Base-by-base conservation (phyloP, 2,888 invertebrate species). In the Ennomos erosarius region DNA sequence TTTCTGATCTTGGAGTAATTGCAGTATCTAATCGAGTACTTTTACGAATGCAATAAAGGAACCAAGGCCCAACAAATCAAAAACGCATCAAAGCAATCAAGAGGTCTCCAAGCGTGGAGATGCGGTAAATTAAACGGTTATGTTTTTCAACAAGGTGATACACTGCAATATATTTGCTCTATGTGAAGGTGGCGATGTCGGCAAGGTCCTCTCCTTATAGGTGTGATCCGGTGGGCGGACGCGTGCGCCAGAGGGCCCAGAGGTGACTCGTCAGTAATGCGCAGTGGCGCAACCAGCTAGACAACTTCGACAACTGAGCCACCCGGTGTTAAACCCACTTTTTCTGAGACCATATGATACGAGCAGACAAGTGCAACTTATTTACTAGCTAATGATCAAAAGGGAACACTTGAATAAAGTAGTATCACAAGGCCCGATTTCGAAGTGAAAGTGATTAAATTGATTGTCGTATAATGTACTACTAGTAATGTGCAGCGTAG, bases 121-220 rank as follows among this genome's bases (percentile, higher is more conserved):
- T 79, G 74, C 71, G 77, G 77, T 70, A 67, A 83, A 84, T 82
- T 76, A 84, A n/a, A 78, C 78, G 69, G 55, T 68, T 77, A 73
- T 77, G 75, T 82, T 37, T 55, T 79, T 70, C 62, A 64, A 67
- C 79, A 81, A 81, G 79, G 81, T 73, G 74, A 72, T 76, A 62
- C 57, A 70, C 83, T 84, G 81, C 81, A 76, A 65, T 59, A 56
- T 55, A 40, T 51, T 16, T 50, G 36, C 34, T 26, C 26, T 6
- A 26, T 26, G 6, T 37, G 47, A 73, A 81, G 81, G 76, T 82
- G 81, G 79, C 68, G 74, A 76, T 64, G 69, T 75, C 80, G 81
- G 81, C 87, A 86, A 90, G 89, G 89, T 78, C 81, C 80, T 74
- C 71, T 72, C 88, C 87, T 74, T 88, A 85, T 85, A 81, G 50